A percentile compares a stretch with the other conserved stretches of the same genome.
These are phyloP conservation scores for Pedetes capensis DNA, from an alignment of 2,113 vertebrate genomes.

Conservation along the genomic window DNA sequence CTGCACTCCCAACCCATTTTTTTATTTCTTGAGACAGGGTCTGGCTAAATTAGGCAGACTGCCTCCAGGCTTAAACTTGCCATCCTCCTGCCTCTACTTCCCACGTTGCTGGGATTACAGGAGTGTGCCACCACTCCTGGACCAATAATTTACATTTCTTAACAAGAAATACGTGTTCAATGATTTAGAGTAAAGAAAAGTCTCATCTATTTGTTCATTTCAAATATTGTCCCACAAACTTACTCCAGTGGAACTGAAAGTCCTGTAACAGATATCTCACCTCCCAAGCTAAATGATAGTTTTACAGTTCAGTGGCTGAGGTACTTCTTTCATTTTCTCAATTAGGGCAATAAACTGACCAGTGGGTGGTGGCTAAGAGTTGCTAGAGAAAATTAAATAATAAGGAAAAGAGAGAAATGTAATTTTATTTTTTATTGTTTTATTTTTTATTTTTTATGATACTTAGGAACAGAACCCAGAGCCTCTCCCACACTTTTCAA, in stretches of 20 bases:
- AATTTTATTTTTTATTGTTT: not conserved
- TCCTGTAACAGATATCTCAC: not conserved
- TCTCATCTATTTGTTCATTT: constrained; percentile 7
- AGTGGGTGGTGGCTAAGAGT: not conserved
- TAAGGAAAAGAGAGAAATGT: not conserved
- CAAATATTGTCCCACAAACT: not conserved
- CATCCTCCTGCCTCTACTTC: no score
- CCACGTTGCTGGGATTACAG: no score
- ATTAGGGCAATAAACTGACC: not conserved
- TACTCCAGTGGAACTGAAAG: not conserved
- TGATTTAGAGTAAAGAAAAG: not conserved
- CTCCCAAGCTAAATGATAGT: not conserved
- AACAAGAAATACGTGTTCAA: not conserved
- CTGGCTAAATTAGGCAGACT: no score
- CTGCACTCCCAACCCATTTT: no score
- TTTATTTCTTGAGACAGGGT: no score
- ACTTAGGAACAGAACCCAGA: no score
- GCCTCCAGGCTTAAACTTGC: no score
- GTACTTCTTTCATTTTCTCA: not conserved
- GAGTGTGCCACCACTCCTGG: no score
- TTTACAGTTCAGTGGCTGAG: not conserved
- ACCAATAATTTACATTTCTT: constrained; percentile 30
- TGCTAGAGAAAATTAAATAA: not conserved
- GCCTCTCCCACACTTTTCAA: no score
- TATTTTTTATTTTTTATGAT: no score